These are phyloP conservation scores for Lampris incognitus DNA, from an alignment of 2,113 vertebrate genomes.

Conservation along the genomic window DNA sequence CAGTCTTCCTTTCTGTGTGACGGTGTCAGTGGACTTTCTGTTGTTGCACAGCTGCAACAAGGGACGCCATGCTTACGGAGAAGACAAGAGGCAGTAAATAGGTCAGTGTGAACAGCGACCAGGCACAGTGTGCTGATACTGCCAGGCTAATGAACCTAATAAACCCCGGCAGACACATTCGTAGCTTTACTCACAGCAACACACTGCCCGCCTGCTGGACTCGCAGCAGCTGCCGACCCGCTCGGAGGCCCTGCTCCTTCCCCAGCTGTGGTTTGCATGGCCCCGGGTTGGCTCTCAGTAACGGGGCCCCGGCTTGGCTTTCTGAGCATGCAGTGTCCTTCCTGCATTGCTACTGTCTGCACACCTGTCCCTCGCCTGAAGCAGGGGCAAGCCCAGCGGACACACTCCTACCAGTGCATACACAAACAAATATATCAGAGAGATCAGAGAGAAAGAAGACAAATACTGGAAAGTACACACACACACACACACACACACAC, in stretches of 20 bases:
- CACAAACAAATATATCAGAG: constrained; percentile 31
- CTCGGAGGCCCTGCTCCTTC: constrained; percentile 33
- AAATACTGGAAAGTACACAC: background rate
- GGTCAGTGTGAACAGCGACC: constrained; percentile 58
- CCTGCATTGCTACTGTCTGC: constrained; percentile 35
- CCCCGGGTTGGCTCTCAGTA: constrained; percentile 16
- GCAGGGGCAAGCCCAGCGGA: constrained; percentile 37
- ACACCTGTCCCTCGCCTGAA: constrained; percentile 46
- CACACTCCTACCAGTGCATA: constrained; percentile 11
- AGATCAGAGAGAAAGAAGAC: constrained; percentile 33
- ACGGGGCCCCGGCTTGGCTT: constrained; percentile 25
- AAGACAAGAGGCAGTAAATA: constrained; percentile 56
- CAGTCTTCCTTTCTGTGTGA: constrained; percentile 10
- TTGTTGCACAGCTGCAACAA: constrained; percentile 8
- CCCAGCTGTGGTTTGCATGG: constrained; percentile 35
- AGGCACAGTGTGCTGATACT: constrained; percentile 58
- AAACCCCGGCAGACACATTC: too few relatives aligned
- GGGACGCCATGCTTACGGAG: constrained; percentile 24
- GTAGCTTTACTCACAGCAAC: background rate
- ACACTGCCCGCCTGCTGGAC: constrained; percentile 30
- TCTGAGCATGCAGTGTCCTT: constrained; percentile 49
- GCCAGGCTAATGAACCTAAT: constrained; percentile 45
- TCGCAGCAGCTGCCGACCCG: constrained; percentile 35
- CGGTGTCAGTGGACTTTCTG: constrained; percentile 22
- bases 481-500: constrained; percentile 1